phyloP scores from a whole-genome alignment of 2,113 vertebrate species.

The Thermophis baileyi region DNA sequence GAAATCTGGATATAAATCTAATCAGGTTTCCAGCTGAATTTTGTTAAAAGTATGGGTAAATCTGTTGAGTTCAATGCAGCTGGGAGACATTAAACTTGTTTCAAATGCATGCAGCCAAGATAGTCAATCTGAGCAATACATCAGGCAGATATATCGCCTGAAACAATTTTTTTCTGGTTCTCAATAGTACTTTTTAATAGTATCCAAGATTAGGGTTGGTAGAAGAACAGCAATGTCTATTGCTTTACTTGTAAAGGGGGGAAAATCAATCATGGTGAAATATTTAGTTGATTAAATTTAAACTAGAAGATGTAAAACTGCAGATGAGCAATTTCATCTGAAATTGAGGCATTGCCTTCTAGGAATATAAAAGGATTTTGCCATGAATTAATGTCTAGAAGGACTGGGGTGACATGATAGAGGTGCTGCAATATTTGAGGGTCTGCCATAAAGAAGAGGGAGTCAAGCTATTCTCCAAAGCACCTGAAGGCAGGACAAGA shows the following conservation, averaged over 20 bases:
- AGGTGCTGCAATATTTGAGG: neutral
- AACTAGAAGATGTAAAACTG: neutral
- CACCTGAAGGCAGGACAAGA: neutral
- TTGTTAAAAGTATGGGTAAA: neutral
- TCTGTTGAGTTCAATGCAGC: neutral
- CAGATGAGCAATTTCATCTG: neutral
- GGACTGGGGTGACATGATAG: neutral
- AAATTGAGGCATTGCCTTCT: neutral
- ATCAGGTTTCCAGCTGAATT: neutral
- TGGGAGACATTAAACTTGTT: neutral
- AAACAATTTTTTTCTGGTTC: neutral
- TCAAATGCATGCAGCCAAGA: neutral
- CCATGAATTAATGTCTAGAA: neutral
- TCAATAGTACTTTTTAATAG: neutral
- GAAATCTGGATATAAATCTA: neutral
- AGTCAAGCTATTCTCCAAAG: neutral
- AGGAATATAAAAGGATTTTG: neutral
- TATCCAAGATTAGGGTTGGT: neutral
- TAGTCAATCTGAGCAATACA: neutral
- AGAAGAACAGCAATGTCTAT: neutral
- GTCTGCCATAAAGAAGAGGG: neutral
- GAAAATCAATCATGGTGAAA: neutral
- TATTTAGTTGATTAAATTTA: neutral
- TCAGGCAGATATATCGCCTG: neutral
- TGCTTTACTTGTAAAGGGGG: neutral